A percentile compares a stretch with the other conserved stretches of the same genome.
Conservation (phyloP, 2,888 invertebrate species). For the Drosophila villosipedis region DNA sequence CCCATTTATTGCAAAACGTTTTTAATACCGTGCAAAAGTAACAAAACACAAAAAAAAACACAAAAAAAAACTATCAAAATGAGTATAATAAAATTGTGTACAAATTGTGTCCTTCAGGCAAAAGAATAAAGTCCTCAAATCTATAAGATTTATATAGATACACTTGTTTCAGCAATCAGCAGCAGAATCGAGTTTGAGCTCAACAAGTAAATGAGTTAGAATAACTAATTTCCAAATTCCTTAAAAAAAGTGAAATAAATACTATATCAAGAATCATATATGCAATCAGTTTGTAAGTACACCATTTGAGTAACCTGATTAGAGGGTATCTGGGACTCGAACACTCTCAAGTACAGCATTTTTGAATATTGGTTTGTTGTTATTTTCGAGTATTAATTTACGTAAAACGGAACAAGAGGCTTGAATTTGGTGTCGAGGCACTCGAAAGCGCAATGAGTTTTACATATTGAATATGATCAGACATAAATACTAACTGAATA, state of each 20-base stretch:
- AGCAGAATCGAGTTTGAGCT: not conserved
- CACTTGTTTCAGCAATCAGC: not conserved
- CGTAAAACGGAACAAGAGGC: constrained; percentile 53
- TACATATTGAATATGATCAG: constrained; percentile 10
- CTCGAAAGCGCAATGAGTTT: constrained; percentile 26
- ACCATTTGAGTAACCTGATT: not conserved
- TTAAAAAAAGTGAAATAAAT: not conserved
- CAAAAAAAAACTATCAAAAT: not conserved
- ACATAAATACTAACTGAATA: constrained; percentile 6
- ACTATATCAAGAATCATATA: not conserved
- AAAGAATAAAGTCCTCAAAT: not conserved
- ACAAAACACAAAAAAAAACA: not conserved
- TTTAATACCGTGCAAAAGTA: constrained; percentile 8
- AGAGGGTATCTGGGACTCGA: constrained; percentile 4
- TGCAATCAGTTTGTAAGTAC: not conserved
- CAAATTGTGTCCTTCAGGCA: not conserved
- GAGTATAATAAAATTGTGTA: not conserved
- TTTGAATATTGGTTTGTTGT: constrained; percentile 6
- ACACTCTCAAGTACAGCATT: not conserved
- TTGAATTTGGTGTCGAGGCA: constrained; percentile 51
- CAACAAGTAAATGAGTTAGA: not conserved
- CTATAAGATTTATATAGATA: not conserved
- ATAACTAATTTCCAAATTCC: not conserved
- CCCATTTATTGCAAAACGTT: constrained; percentile 56
- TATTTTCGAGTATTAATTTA: constrained; percentile 46